Evolutionary conservation across 2,797 vertebrate species (phyloP).

Genomic region (Microtus obscurus): DNA sequence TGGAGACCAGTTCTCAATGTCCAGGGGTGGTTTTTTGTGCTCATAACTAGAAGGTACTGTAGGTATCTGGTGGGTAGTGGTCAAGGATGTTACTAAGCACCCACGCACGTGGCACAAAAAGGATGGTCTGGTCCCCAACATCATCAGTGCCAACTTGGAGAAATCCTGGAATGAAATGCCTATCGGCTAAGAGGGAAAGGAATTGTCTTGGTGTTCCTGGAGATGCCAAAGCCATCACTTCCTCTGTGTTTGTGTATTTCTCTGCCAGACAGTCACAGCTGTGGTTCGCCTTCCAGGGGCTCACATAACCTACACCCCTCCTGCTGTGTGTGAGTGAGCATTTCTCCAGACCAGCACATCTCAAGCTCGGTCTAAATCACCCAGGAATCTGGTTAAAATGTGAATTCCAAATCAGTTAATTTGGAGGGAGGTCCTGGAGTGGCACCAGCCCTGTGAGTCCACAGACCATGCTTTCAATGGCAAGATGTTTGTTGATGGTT

Average conservation of each 20-base stretch:
- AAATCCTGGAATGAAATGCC: not conserved
- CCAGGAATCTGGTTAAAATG: slow-evolving; percentile 13
- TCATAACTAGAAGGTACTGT: not conserved
- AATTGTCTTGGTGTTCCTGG: not conserved
- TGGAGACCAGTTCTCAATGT: not conserved
- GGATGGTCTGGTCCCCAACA: not conserved
- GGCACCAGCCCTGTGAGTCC: not conserved
- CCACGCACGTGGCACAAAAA: accelerated
- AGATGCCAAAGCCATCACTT: not conserved
- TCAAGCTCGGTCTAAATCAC: not conserved
- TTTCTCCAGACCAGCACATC: not conserved
- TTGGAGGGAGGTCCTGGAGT: not conserved
- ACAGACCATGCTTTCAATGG: not conserved
- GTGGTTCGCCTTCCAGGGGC: not conserved
- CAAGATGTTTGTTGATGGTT: not conserved
- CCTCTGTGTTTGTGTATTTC: not conserved
- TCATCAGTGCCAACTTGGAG: not conserved
- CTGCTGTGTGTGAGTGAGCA: not conserved
- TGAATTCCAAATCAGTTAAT: not conserved
- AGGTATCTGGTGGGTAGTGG: not conserved
- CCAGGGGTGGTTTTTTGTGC: not conserved
- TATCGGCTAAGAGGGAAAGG: not conserved
- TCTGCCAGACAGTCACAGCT: not conserved
- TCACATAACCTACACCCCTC: not conserved
- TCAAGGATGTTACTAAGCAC: not conserved